A percentile compares a stretch with the other conserved stretches of the same genome.
Conservation (phyloP, 2,113 vertebrate genomes). For the Lipotes vexillifer region DNA sequence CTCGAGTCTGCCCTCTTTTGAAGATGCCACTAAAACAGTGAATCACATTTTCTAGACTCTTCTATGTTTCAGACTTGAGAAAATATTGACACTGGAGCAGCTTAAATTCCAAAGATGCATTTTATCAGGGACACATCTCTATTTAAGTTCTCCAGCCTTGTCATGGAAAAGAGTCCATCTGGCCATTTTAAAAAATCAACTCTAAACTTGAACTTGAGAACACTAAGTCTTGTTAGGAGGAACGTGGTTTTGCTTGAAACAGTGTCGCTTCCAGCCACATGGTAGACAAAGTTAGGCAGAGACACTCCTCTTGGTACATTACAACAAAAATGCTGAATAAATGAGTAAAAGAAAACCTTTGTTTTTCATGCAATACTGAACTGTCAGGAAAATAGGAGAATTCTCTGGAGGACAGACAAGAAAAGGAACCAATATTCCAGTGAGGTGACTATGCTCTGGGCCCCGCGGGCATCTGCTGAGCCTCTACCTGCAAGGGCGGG, state of each 20-base stretch:
- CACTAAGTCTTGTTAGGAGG: background rate
- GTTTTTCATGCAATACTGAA: background rate
- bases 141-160: background rate
- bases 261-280: background rate
- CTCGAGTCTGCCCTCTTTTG: background rate
- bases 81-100: background rate
- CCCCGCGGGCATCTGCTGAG: background rate
- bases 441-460: background rate
- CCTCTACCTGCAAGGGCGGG: rapidly evolving
- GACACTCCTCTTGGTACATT: background rate
- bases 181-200: background rate
- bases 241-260: background rate
- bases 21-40: background rate
- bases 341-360: background rate
- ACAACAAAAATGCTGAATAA: background rate
- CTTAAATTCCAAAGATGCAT: background rate
- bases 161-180: background rate
- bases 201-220: background rate
- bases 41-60: background rate
- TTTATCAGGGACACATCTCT: background rate
- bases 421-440: background rate
- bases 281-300: background rate
- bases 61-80: background rate
- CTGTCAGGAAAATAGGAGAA: background rate
- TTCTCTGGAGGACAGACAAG: background rate